Evolutionary conservation across 1,140 invertebrate genomes (phyloP), one percentile per base, ranked within the genome.

Genomic region (Schmidtea mediterranea): DNA sequence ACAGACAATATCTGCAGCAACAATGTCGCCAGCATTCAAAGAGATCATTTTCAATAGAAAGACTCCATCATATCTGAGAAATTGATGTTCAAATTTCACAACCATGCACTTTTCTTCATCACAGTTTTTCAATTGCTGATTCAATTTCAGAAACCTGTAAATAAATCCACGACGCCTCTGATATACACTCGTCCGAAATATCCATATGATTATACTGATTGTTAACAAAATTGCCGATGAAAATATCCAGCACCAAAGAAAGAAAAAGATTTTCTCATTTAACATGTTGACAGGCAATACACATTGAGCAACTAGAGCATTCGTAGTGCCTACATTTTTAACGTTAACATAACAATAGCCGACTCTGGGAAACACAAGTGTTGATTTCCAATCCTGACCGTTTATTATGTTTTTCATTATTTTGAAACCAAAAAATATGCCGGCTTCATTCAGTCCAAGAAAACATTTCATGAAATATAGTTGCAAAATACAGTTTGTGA

Each of bases 251-350:
- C 15, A 22, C 43, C 43, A 45, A 13, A 45, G 23, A 45, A 45
- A 45, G 18, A 45, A 13, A 21, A 19, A 45, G 6, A 45, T 45
- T 21, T 13, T 22, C n/a, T 45, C 43, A 21, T 45, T 45, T 13
- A 45, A 21, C 43, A 45, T 45, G n/a, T 45, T 45, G 6, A 45
- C 43, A 13, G 43, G 43, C 2, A 45, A 21, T 8, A 45, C 43
- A 24, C 43, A 45, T 45, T 45, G 43, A 21, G 43, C 43, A 15
- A 21, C 43, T 19, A 21, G 18, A 21, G 21, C 19, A 21, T 45
- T 45, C 6, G 9, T 21, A 21, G 18, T 21, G 3, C 43, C 43
- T 19, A 21, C 3, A 5, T 22, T 12, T 22, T 21, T 12, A 45
- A 45, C 5, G 5, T 45, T 45, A 13, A 21, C 15, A 21, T 22